These are phyloP conservation scores for Disparrhopalites patrizii DNA, from an alignment of 2,888 invertebrate species.

Conservation along the genomic window DNA sequence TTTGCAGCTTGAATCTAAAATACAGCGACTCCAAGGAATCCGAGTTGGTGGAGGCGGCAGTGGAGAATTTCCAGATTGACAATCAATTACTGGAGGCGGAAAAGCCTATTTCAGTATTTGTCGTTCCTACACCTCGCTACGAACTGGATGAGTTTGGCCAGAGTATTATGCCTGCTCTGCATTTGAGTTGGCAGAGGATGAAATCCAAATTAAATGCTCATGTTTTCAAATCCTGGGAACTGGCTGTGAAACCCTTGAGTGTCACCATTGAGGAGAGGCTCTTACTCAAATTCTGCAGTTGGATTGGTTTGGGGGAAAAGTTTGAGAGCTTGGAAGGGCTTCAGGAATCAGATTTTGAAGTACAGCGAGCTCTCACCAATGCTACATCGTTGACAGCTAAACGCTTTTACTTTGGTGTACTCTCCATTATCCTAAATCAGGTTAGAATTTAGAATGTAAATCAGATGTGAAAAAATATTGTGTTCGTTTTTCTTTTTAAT, in stretches of 20 bases:
- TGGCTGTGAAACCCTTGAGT: slow-evolving; percentile 56
- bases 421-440: slow-evolving; percentile 74
- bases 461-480: too few species aligned
- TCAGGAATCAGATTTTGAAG: slow-evolving; percentile 75
- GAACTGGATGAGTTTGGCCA: slow-evolving; percentile 51
- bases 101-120: slow-evolving; percentile 78
- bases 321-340: slow-evolving; percentile 57
- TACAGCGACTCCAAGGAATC: slow-evolving; percentile 47
- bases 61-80: slow-evolving; percentile 57
- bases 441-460: slow-evolving; percentile 52
- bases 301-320: slow-evolving; percentile 54
- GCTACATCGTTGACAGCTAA: slow-evolving; percentile 75
- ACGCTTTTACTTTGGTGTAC: slow-evolving; percentile 79
- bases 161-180: slow-evolving; percentile 68
- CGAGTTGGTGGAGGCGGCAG: slow-evolving; percentile 40
- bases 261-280: slow-evolving; percentile 83
- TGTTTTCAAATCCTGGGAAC: slow-evolving; percentile 43
- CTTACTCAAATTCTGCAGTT: slow-evolving; percentile 64
- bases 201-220: slow-evolving; percentile 45
- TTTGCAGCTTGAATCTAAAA: slow-evolving; percentile 37
- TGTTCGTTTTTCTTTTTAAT: too few species aligned
- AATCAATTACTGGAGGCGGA: slow-evolving; percentile 82
- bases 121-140: slow-evolving; percentile 53
- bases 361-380: slow-evolving; percentile 72
- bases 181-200: slow-evolving; percentile 61